phyloP scores from a whole-genome alignment of 2,888 invertebrate species.

The Cheilosia variabilis region DNA sequence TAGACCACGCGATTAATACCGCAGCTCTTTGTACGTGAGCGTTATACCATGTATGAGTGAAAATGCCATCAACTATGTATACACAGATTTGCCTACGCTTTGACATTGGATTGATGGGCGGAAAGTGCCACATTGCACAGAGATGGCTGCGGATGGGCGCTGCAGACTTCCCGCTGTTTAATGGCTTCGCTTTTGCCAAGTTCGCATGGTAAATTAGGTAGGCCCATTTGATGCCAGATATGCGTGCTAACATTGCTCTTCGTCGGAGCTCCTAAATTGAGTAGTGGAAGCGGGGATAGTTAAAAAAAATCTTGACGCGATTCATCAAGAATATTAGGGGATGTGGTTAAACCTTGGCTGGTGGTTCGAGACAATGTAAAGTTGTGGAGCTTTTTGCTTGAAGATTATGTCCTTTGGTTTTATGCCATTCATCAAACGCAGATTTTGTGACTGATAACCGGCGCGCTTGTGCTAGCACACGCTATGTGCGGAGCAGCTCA shows the following conservation, averaged over 20 bases:
- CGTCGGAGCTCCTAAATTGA: conserved; percentile 13
- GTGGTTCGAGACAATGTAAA: too few species aligned
- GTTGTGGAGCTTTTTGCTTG: too few species aligned
- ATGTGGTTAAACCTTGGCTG: too few species aligned
- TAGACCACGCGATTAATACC: conserved; percentile 37
- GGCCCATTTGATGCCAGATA: conserved; percentile 51
- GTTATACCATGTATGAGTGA: not conserved
- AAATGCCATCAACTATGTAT: conserved; percentile 20
- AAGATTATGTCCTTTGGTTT: too few species aligned
- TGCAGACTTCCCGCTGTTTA: conserved; percentile 11
- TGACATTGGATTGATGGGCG: conserved; percentile 65
- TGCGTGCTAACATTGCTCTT: conserved; percentile 43
- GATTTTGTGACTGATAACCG: too few species aligned
- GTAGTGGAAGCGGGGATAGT: too few species aligned
- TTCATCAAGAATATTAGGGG: too few species aligned
- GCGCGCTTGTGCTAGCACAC: too few species aligned
- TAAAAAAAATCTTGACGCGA: too few species aligned
- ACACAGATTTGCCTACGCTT: conserved; percentile 14
- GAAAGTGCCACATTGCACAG: conserved; percentile 18
- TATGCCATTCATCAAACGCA: too few species aligned
- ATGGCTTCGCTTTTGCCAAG: conserved; percentile 48
- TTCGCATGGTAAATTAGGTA: conserved; percentile 59
- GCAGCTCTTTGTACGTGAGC: conserved; percentile 4
- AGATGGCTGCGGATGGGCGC: not conserved
- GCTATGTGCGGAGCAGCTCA: too few species aligned